Conservation (phyloP, 2,888 invertebrate genomes). For the Encarsia formosa region DNA sequence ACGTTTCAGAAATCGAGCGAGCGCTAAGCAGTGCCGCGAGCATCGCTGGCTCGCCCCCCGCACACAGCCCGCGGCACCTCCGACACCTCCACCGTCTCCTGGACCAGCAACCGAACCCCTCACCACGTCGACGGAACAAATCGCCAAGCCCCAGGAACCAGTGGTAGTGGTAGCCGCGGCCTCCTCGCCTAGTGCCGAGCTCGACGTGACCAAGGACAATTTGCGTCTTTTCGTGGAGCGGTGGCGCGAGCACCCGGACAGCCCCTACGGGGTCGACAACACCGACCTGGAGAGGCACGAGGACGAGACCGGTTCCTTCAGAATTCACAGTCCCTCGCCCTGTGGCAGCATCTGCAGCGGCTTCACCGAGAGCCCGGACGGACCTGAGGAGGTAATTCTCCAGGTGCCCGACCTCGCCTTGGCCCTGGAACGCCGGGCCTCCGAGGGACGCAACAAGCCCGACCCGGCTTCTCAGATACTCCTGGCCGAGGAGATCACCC, state of each 20-base stretch:
- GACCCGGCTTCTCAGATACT: constrained; percentile 44
- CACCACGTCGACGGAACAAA: constrained; percentile 10
- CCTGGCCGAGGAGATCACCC: constrained; percentile 78
- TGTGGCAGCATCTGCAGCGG: constrained; percentile 71
- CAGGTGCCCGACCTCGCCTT: neutral
- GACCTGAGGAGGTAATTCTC: neutral
- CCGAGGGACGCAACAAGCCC: constrained; percentile 65
- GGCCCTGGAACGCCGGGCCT: constrained; percentile 64
- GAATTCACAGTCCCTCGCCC: constrained; percentile 76
- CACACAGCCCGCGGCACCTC: constrained; percentile 33
- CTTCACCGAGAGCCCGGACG: constrained; percentile 9
- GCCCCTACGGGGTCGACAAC: constrained; percentile 74
- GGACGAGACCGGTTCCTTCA: constrained; percentile 46
- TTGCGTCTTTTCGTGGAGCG: constrained; percentile 78
- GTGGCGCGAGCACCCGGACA: constrained; percentile 85
- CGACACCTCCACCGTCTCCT: neutral
- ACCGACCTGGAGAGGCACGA: neutral
- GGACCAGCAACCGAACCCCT: neutral
- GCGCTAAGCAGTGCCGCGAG: constrained; percentile 77
- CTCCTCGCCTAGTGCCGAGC: constrained; percentile 47
- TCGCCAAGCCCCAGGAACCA: constrained; percentile 25
- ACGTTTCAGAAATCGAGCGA: constrained; percentile 74
- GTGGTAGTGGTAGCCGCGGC: constrained; percentile 1
- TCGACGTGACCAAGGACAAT: constrained; percentile 79
- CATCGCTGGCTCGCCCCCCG: constrained; percentile 79